A percentile compares a stretch with the other conserved stretches of the same genome.
phyloP scores from a whole-genome alignment of 1,140 invertebrate genomes.

The Pseudomyrmex cubaensis region DNA sequence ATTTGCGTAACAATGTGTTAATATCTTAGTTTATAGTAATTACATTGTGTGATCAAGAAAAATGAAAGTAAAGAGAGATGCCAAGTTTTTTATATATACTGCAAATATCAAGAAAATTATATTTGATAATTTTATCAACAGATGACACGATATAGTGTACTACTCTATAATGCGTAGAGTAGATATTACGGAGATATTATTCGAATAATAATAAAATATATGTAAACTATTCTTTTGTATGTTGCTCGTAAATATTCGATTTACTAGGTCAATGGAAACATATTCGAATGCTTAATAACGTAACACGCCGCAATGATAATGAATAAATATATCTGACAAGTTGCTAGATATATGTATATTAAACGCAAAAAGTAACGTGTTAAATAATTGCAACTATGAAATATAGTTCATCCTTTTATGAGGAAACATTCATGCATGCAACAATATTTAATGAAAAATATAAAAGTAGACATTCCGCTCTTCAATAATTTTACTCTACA shows the following conservation, averaged over 20 bases:
- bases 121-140: too few relatives aligned
- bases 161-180: too few relatives aligned
- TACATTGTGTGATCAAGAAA: too few relatives aligned
- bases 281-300: not conserved
- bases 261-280: not conserved
- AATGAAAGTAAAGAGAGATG: too few relatives aligned
- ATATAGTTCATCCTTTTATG: constrained; percentile 18
- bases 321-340: not conserved
- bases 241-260: constrained; percentile 12
- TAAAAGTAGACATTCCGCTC: constrained; percentile 20
- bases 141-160: too few relatives aligned
- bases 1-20: too few relatives aligned
- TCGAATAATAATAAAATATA: constrained; percentile 2
- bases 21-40: too few relatives aligned
- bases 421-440: not conserved
- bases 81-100: too few relatives aligned
- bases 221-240: not conserved
- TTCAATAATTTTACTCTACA: constrained; percentile 18
- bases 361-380: not conserved
- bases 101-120: too few relatives aligned
- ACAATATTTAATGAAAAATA: constrained; percentile 40
- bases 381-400: constrained; percentile 11
- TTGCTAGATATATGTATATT: constrained; percentile 25
- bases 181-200: not conserved
- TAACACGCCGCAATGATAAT: constrained; percentile 4